Base-by-base conservation (phyloP, 2,113 vertebrate genomes). In the Catharus bicknelli region DNA sequence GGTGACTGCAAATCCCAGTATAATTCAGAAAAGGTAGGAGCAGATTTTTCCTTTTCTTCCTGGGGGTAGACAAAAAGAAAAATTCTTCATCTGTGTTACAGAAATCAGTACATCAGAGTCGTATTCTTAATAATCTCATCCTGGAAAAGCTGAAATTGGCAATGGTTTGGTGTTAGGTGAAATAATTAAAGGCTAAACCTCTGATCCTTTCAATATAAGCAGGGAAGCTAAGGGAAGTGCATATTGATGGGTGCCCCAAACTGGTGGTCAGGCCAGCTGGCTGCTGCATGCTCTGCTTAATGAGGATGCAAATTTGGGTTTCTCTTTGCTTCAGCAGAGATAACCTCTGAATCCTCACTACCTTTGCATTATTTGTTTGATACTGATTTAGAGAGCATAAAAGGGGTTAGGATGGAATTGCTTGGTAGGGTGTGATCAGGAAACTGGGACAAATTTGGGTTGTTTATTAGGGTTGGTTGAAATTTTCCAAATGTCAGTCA, bases 1-100 rank as follows among this genome's bases (percentile, higher is more conserved):
- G 95, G 99, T 99, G 84, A 99, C 99, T 20, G 99, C 99, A 69
- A 99, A 99, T 95, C 99, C 99, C 79, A 99, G 99, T 97, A 99
- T 99, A 90, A 99, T 99, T 82, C 98, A 99, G 94, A 99, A 99
- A 95, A 99, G 99, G 99, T 99, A 97, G 86, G 45, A 76, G 13
- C 20, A 12, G 34, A 3, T 84, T 88, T 34, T 73, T 94, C 66
- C 20, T 90, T 53, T 66, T 34, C 27, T 90, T n/a, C 1, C 9
- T 8, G 34, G 40, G 23, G 40, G 75, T 9, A 90, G 87, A 78
- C 21, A 72, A 91, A 86, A 92, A 48, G 18, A 48, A 86, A 82
- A 86, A 26, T 17, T 6, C n/a, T 69, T 89, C 9, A 6, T 73
- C 15, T 47, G 8, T 51, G 9, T 53, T 78, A 11, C 0, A 30